Conservation (phyloP, 2,888 invertebrate species). For the Drosophila merina region DNA sequence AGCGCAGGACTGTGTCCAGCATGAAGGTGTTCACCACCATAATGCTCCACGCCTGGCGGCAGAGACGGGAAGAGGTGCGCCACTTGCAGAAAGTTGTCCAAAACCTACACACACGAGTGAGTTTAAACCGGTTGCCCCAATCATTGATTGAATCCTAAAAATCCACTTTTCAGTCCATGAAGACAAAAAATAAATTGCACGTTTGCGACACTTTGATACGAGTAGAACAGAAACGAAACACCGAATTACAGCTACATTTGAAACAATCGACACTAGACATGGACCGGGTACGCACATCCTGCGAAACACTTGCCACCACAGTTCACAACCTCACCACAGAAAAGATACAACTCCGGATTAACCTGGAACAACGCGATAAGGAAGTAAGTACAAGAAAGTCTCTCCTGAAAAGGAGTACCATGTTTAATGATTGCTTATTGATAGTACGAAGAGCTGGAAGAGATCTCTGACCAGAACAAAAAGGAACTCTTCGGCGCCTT, state of each 20-base stretch:
- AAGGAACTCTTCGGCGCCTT: constrained; percentile 63
- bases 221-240: constrained; percentile 79
- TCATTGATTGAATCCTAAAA: neutral
- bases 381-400: constrained; percentile 25
- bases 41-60: constrained; percentile 81
- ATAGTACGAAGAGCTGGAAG: constrained; percentile 56
- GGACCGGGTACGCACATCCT: constrained; percentile 57
- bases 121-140: neutral
- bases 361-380: constrained; percentile 43
- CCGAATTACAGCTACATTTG: constrained; percentile 72
- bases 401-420: no score
- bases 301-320: constrained; percentile 62
- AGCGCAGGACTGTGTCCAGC: constrained; percentile 46
- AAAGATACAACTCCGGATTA: constrained; percentile 55
- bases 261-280: constrained; percentile 60
- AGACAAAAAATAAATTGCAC: constrained; percentile 72
- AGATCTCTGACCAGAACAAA: constrained; percentile 56
- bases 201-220: constrained; percentile 75
- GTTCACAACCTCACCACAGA: constrained; percentile 65
- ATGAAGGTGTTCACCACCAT: constrained; percentile 75
- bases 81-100: constrained; percentile 60
- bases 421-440: constrained; percentile 20
- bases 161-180: constrained; percentile 57
- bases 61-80: constrained; percentile 72
- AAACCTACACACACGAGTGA: constrained; percentile 64